Conservation (phyloP, 2,797 vertebrate genomes). For the Nannoperca australis region DNA sequence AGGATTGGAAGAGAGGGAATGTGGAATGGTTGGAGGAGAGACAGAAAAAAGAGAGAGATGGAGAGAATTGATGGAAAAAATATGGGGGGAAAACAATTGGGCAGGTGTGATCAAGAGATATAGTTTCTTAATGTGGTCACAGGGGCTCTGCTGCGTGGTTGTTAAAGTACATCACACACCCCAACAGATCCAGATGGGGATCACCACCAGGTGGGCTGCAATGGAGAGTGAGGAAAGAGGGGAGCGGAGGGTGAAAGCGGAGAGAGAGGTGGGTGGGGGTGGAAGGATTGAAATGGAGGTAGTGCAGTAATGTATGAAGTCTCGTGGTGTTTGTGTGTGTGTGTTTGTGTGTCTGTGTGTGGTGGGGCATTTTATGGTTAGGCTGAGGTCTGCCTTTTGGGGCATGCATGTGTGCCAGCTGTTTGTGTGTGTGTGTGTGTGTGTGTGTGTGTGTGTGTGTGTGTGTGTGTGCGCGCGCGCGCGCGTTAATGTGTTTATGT, state of each 20-base stretch:
- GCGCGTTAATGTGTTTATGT: conserved; percentile 30
- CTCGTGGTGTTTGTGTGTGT: conserved; percentile 28
- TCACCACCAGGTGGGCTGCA: conserved; percentile 65
- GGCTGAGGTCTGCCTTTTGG: conserved; percentile 61
- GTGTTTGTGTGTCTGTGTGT: conserved; percentile 43
- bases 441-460: conserved; percentile 29
- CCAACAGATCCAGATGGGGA: conserved; percentile 61
- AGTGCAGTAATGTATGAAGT: conserved; percentile 50
- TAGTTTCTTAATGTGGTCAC: conserved; percentile 64
- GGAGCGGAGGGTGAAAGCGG: neutral
- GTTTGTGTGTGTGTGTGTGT: conserved; percentile 40
- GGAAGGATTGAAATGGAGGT: conserved; percentile 38
- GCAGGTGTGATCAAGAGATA: conserved; percentile 46
- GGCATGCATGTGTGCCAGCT: conserved; percentile 63
- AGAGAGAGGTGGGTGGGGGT: conserved; percentile 1
- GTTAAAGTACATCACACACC: conserved; percentile 67
- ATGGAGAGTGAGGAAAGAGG: neutral
- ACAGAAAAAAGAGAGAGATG: conserved; percentile 6
- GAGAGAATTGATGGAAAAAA: neutral
- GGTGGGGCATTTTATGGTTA: conserved; percentile 58
- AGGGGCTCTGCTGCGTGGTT: conserved; percentile 47
- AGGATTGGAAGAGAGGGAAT: conserved; percentile 39
- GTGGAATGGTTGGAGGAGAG: conserved; percentile 34
- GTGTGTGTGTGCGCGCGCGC: conserved; percentile 27
- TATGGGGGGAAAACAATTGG: conserved; percentile 13